Conservation (phyloP, 2,888 invertebrate species). For the Isoperla grammatica region DNA sequence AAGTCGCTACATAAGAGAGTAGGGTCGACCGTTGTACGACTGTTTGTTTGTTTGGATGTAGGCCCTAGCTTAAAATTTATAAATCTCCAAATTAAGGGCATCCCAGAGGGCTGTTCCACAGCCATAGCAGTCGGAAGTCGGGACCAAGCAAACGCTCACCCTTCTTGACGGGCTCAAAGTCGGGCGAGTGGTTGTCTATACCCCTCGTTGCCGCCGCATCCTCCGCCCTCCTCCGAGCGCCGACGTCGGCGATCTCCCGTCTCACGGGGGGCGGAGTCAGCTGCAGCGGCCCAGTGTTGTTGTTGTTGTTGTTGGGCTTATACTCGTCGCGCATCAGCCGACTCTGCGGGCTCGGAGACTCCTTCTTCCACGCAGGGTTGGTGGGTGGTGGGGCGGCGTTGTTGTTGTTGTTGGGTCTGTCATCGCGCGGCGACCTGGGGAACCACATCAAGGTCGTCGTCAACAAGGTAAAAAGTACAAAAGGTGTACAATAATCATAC, state of each 20-base stretch:
- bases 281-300: constrained; percentile 34
- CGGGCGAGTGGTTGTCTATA: neutral
- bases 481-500: too few relatives aligned
- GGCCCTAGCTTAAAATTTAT: too few relatives aligned
- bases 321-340: constrained; percentile 33
- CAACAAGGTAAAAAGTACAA: too few relatives aligned
- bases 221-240: neutral
- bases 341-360: constrained; percentile 4
- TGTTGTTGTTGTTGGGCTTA: constrained; percentile 32
- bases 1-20: too few relatives aligned
- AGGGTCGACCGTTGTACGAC: too few relatives aligned
- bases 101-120: too few relatives aligned
- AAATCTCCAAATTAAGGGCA: too few relatives aligned
- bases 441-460: too few relatives aligned
- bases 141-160: too few relatives aligned
- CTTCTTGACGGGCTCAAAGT: constrained; percentile 1
- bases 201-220: neutral
- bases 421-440: neutral
- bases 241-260: neutral
- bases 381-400: constrained; percentile 33
- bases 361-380: constrained; percentile 24
- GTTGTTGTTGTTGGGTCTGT: constrained; percentile 41
- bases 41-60: too few relatives aligned
- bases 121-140: too few relatives aligned
- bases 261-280: constrained; percentile 11